Evolutionary conservation across 2,797 vertebrate species (phyloP), one percentile per base, ranked within the genome.

Genomic region (Mastacembelus armatus): DNA sequence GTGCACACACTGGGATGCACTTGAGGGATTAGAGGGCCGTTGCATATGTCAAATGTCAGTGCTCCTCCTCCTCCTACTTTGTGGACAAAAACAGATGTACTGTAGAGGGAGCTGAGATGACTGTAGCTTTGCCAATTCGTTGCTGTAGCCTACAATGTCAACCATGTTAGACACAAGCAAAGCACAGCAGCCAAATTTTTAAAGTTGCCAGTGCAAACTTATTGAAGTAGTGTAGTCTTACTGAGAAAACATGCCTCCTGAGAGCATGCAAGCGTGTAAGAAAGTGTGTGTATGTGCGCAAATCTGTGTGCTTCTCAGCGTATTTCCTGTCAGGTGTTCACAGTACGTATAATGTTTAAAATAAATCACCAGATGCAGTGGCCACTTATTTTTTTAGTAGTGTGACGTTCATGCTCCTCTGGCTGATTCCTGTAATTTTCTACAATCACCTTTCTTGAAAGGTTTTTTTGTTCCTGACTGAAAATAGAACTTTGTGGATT

Each of bases 41-140:
- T 86, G 80, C 83, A 84, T 86, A 85, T n/a, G n/a, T 87, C 81
- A 86, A 87, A 88, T 89, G 84, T 81, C 80, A 88, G 69, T 5
- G 66, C 74, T 83, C 72, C 68, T 86, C 81, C 68, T 86, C 81
- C 86, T 90, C 84, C 89, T 73, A 81, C 89, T 64, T 45, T 68
- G 58, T 78, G 63, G 65, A 86, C 74, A 40, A 68, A 88, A 87
- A 87, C 79, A 89, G 82, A 87, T 68, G 66, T 49, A 81, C 59
- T 63, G 43, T 33, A 45, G 52, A 66, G 19, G 21, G 61, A 65
- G 57, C 48, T 39, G 40, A 19, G 65, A 75, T 80, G 77, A 80
- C 43, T 71, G 57, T 30, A 71, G 57, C 58, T 56, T 44, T 54
- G 54, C 44, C 72, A 22, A 26, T 54, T 51, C 47, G 58, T 43